Percentiles rank a stretch among this genome's conserved stretches.
Evolutionary conservation across 2,797 vertebrate species (phyloP).

Genomic region (Loriculus beryllinus): DNA sequence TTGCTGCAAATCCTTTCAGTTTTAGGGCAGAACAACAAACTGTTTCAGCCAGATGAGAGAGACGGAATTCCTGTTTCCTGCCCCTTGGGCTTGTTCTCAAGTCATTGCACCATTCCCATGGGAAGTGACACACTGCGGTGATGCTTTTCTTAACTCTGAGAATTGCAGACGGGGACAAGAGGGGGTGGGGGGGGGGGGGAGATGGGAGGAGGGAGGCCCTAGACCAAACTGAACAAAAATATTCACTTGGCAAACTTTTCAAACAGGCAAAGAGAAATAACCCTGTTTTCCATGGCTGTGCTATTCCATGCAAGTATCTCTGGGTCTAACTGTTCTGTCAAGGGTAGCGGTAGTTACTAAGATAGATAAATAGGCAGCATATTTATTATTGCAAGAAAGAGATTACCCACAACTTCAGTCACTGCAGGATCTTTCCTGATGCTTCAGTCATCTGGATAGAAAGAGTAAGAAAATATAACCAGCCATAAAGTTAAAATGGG

Average conservation of each 20-base stretch:
- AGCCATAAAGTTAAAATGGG: slow-evolving; percentile 50
- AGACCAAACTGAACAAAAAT: slow-evolving; percentile 15
- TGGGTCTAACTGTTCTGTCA: not conserved
- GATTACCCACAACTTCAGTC: slow-evolving; percentile 26
- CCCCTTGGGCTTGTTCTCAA: not conserved
- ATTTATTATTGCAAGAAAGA: slow-evolving; percentile 41
- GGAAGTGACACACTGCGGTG: not conserved
- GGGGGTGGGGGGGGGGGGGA: not conserved
- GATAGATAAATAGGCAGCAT: slow-evolving; percentile 38
- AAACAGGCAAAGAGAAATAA: slow-evolving; percentile 30
- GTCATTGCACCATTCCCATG: not conserved
- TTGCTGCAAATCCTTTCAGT: not conserved
- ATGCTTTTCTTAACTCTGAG: slow-evolving; percentile 21
- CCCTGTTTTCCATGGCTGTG: slow-evolving; percentile 27
- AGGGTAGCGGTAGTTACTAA: not conserved
- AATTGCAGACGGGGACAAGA: not conserved
- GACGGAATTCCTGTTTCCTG: not conserved
- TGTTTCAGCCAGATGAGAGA: not conserved
- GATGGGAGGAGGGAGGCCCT: not conserved
- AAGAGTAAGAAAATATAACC: slow-evolving; percentile 30
- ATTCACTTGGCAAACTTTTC: slow-evolving; percentile 57
- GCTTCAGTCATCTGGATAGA: slow-evolving; percentile 54
- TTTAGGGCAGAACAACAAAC: slow-evolving; percentile 1
- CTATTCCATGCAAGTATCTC: not conserved
- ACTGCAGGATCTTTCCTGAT: slow-evolving; percentile 38